Evolutionary conservation across 2,888 invertebrate species (phyloP).

Genomic region (Nasonia oneida): DNA sequence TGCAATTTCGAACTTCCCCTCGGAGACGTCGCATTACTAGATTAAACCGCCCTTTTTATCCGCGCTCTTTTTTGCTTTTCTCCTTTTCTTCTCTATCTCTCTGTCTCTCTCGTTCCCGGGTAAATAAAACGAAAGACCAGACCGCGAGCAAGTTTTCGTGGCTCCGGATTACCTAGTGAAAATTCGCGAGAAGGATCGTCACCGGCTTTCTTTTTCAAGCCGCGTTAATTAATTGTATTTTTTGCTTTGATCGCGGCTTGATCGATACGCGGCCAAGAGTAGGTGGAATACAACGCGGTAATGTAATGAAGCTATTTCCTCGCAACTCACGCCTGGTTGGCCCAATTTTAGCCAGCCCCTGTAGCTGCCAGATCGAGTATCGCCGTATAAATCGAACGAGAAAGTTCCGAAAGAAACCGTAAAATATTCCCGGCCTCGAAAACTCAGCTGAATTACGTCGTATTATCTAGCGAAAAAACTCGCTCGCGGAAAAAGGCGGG

Average conservation of each 20-base stretch:
- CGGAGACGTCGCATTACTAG: constrained; percentile 70
- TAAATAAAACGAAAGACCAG: constrained; percentile 45
- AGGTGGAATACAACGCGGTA: no score
- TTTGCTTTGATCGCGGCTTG: not conserved
- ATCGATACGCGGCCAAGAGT: not conserved
- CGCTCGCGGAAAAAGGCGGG: not conserved
- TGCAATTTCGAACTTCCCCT: constrained; percentile 63
- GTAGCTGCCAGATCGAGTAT: not conserved
- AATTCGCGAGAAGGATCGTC: not conserved
- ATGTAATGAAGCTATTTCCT: no score
- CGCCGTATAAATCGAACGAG: not conserved
- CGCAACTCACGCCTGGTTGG: no score
- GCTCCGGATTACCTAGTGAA: not conserved
- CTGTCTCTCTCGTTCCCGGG: not conserved
- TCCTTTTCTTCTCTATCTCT: not conserved
- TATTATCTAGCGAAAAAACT: constrained; percentile 37
- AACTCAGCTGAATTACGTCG: constrained; percentile 51
- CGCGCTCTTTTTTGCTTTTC: constrained; percentile 14
- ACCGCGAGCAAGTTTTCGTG: constrained; percentile 2
- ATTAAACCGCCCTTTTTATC: constrained; percentile 71
- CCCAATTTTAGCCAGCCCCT: no score
- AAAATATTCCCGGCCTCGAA: constrained; percentile 24
- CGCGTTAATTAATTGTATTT: not conserved
- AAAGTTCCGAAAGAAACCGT: not conserved
- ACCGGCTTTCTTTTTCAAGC: not conserved